Evolutionary conservation across 2,888 invertebrate genomes (phyloP), one percentile per base, ranked within the genome.

Genomic region (Nemotelus nigrinus): DNA sequence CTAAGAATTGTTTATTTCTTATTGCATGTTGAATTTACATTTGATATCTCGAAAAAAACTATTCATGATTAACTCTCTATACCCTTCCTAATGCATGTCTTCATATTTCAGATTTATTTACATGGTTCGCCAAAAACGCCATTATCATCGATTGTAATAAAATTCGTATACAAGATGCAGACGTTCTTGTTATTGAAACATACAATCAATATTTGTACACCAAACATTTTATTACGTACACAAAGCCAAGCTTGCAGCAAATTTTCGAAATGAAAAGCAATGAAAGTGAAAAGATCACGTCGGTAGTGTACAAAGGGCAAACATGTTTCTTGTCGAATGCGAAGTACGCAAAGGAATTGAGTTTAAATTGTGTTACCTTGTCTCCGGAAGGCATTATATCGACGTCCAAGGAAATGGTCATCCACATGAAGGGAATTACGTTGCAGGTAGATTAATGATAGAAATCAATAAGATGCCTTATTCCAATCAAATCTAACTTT

Each of bases 41-140:
- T 25, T 25, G 25, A 25, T 25, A 25, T 25, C 25, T 25, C 25
- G 25, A 25, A 25, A 25, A 25, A 25, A 25, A 25, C 25, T 25
- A 25, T 25, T 25, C 0, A 25, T 25, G 25, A 25, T 25, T 25
- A 25, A 25, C 25, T 25, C 25, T 25, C 25, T 25, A 25, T 25
- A 25, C 25, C 25, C 25, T 25, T 25, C 25, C 25, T 25, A 25
- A 10, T 48, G 6, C 8, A 43, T 43, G 3, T 71, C 43, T 71
- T 63, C 63, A 53, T 43, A n/a, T 68, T 68, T 25, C 60, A 76
- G 76, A 76, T 44, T 43, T 76, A 53, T 55, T 76, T 3, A 77
- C 80, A 0, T 83, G 81, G 82, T 60, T 82, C 39, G 81, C 82
- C 41, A 79, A 80, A 1, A 79, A 81, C 43, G 41, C 80, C 47